Evolutionary conservation across 2,797 vertebrate species (phyloP), one percentile per base, ranked within the genome.

Genomic region (Rhinatrema bivittatum): DNA sequence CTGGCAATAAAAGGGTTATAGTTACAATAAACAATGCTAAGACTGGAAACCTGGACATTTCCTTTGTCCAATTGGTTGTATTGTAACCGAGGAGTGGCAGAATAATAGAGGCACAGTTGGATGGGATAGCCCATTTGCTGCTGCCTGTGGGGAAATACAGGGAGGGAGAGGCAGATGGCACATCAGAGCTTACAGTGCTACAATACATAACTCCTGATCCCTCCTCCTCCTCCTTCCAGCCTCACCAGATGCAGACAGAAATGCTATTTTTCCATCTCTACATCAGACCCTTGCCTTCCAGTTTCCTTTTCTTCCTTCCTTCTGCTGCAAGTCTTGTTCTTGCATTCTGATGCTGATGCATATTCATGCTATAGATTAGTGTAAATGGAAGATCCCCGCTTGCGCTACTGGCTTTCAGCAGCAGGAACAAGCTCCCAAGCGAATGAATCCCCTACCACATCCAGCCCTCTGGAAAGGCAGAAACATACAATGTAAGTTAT

Each of bases 401-500:
- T n/a, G n/a, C n/a, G n/a, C n/a, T n/a, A 20, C 39, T 28, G 36
- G 39, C 50, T 19, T 39, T 23, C 35, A 14, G 23, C 42, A 26
- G 25, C 46, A 17, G 45, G 35, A n/a, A 13, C 34, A 7, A 16
- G 22, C 54, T 27, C 42, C 6, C 32, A 24, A 10, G 22, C 19
- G 6, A 47, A 38, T 33, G 39, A 17, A 2, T 21, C 16, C 26
- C 20, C 32, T 29, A 24, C 37, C 42, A 17, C 32, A 25, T 39
- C 45, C 22, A 36, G 29, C 44, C 33, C 52, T 23, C 4, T 10
- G 34, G 25, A 36, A 46, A 29, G 22, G 28, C 50, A 41, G 36
- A 29, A 38, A 44, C 52, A 30, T 38, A 37, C 34, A 14, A 27
- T 21, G 33, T 39, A 43, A 53, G 41, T 48, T 62, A 42, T 53